Evolutionary conservation across 2,113 vertebrate genomes (phyloP).

Genomic region (Malaclemys terrapin): DNA sequence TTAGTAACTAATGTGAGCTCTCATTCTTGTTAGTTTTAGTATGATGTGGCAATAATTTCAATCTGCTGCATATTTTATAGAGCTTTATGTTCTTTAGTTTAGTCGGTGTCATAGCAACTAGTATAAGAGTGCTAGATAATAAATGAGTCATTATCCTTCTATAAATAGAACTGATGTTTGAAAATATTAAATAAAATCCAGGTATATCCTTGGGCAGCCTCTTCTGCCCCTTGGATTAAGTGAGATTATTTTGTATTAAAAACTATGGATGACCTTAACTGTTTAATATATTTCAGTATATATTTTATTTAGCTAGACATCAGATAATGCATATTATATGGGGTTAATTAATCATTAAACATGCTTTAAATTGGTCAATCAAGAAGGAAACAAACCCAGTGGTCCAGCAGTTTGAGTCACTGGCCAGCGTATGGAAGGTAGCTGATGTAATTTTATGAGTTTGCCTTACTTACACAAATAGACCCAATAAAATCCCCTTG

Average conservation of each 20-base stretch:
- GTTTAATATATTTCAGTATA: background rate
- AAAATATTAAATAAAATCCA: background rate
- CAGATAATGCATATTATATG: background rate
- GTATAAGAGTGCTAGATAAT: background rate
- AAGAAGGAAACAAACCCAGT: background rate
- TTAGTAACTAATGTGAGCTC: background rate
- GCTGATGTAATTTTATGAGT: background rate
- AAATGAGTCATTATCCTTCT: background rate
- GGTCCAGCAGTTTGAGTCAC: background rate
- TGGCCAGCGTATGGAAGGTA: background rate
- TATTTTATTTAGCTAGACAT: background rate
- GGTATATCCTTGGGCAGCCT: background rate
- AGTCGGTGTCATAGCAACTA: conserved; percentile 7
- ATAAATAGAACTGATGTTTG: background rate
- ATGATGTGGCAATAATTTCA: background rate
- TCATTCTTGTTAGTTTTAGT: background rate
- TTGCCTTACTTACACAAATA: background rate
- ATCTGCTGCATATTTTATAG: background rate
- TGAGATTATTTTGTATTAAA: background rate
- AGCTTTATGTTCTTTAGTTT: background rate
- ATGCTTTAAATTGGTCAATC: background rate
- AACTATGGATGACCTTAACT: background rate
- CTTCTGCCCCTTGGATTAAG: background rate
- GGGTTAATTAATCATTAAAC: no score
- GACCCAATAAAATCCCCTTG: background rate